Evolutionary conservation across 2,113 vertebrate genomes (phyloP).

Genomic region (Gallinago jamesoni): DNA sequence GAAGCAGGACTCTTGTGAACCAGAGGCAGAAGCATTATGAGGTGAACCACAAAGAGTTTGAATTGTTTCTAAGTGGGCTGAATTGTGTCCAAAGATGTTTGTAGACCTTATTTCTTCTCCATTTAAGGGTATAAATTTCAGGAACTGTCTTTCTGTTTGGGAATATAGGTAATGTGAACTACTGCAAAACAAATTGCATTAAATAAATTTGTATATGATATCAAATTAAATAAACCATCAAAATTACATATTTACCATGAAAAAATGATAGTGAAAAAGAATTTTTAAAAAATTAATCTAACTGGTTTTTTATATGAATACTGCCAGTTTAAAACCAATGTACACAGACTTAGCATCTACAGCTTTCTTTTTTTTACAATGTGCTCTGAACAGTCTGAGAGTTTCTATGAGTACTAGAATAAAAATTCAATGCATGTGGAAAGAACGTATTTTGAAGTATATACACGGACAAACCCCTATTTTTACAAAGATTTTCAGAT

Average conservation of each 20-base stretch:
- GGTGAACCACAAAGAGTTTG: slow-evolving; percentile 31
- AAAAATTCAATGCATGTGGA: neutral
- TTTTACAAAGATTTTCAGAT: neutral
- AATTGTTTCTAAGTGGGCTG: neutral
- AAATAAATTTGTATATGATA: neutral
- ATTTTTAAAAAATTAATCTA: neutral
- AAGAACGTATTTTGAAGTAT: neutral
- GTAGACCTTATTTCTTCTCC: neutral
- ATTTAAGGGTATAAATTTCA: slow-evolving; percentile 13
- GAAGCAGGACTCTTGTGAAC: neutral
- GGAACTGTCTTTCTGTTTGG: neutral
- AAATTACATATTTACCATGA: neutral
- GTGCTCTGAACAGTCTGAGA: neutral
- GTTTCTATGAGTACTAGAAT: neutral
- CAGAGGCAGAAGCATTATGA: neutral
- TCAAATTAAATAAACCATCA: neutral
- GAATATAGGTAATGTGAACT: neutral
- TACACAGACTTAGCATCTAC: neutral
- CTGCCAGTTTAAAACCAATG: neutral
- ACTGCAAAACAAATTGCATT: neutral
- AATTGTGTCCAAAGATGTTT: neutral
- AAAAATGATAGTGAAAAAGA: neutral
- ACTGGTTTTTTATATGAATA: neutral
- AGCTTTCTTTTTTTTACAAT: neutral
- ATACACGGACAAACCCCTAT: neutral